Percentiles rank a stretch among this genome's conserved stretches.
phyloP scores from a whole-genome alignment of 2,888 invertebrate genomes.

The Apoda limacodes region DNA sequence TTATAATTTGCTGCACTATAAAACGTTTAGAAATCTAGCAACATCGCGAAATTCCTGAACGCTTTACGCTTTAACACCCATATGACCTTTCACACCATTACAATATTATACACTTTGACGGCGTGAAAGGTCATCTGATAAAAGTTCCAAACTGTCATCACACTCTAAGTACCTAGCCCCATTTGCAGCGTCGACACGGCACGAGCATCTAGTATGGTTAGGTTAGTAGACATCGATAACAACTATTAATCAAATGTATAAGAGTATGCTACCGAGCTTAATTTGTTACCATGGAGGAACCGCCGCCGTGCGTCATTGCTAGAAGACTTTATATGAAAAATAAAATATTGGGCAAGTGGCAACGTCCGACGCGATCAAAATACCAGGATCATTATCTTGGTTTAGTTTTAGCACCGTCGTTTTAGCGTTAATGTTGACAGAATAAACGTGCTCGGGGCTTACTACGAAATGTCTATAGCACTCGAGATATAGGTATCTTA shows the following conservation, averaged over 20 bases:
- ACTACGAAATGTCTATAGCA: too few relatives aligned
- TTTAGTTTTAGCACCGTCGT: too few relatives aligned
- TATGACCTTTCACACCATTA: conserved; percentile 30
- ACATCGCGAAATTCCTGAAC: too few relatives aligned
- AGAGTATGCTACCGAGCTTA: conserved; percentile 35
- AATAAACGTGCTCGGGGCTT: too few relatives aligned
- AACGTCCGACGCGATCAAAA: conserved; percentile 41
- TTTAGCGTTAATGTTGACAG: too few relatives aligned
- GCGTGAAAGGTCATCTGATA: conserved; percentile 36
- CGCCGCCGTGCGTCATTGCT: conserved; percentile 55
- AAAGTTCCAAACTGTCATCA: conserved; percentile 40
- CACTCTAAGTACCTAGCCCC: conserved; percentile 60
- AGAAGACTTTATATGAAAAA: conserved; percentile 35
- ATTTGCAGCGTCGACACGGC: conserved; percentile 45
- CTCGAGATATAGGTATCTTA: too few relatives aligned
- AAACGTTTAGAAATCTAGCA: too few relatives aligned
- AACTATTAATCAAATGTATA: conserved; percentile 39
- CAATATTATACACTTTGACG: too few relatives aligned
- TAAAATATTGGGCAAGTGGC: conserved; percentile 38
- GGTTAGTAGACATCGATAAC: conserved; percentile 67
- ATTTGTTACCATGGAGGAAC: conserved; percentile 36
- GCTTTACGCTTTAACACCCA: conserved; percentile 25
- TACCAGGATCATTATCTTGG: conserved; percentile 46
- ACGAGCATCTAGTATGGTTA: conserved; percentile 57
- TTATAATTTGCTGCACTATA: too few relatives aligned